These are phyloP conservation scores for Malacosoma neustria DNA, from an alignment of 2,888 invertebrate genomes.

Conservation along the genomic window DNA sequence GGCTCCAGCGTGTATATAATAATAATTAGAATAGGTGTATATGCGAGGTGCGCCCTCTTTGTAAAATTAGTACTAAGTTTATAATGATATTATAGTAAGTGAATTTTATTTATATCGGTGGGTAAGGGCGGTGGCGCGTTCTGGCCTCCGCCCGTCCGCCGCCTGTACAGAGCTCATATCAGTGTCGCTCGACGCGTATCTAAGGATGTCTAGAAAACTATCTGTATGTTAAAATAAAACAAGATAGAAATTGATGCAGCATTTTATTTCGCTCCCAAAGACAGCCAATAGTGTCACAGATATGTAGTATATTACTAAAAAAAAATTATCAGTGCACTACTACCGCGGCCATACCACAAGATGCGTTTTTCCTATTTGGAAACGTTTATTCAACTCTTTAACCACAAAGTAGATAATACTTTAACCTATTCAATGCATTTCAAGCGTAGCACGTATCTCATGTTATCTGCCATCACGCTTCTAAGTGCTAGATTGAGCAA, in stretches of 20 bases:
- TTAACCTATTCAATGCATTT: too few species aligned
- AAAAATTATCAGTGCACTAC: too few species aligned
- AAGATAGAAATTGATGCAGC: constrained; percentile 44
- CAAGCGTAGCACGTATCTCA: too few species aligned
- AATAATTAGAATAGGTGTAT: constrained; percentile 26
- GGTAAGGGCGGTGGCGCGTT: constrained; percentile 8
- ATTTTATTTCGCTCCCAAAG: constrained; percentile 41
- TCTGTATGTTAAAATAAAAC: constrained; percentile 70
- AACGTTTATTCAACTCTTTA: too few species aligned
- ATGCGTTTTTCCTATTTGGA: too few species aligned
- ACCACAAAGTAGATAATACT: too few species aligned
- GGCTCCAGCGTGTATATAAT: constrained; percentile 27
- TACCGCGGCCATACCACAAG: too few species aligned
- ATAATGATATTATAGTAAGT: constrained; percentile 32
- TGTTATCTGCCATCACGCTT: too few species aligned
- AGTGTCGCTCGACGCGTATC: constrained; percentile 55
- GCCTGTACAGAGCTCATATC: constrained; percentile 61
- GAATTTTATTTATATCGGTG: constrained; percentile 46
- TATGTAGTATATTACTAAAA: too few species aligned
- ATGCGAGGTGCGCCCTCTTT: constrained; percentile 23
- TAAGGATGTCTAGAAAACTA: constrained; percentile 67
- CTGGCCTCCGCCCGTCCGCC: constrained; percentile 18
- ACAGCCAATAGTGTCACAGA: too few species aligned
- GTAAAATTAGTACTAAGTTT: constrained; percentile 35
- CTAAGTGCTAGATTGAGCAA: too few species aligned